A percentile compares a stretch with the other conserved stretches of the same genome.
Conservation (phyloP, 2,888 invertebrate species). For the Sphecodes monilicornis region DNA sequence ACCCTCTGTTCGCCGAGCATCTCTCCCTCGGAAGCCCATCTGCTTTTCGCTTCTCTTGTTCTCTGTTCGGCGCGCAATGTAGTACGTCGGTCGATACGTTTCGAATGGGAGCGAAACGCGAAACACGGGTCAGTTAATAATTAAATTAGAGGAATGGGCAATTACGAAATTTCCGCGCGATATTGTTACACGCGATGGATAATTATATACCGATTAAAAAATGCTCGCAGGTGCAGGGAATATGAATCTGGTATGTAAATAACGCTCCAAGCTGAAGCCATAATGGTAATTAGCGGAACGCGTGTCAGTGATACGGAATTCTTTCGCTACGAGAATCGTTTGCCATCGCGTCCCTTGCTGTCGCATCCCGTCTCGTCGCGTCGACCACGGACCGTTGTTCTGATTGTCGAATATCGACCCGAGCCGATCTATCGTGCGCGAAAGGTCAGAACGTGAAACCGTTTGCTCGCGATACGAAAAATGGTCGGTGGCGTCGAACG, state of each 20-base stretch:
- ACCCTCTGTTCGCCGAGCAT: not conserved
- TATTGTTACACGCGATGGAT: slow-evolving; percentile 45
- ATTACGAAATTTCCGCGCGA: slow-evolving; percentile 50
- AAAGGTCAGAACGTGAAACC: slow-evolving; percentile 1
- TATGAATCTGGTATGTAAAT: slow-evolving; percentile 15
- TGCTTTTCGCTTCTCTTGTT: not conserved
- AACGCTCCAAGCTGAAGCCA: not conserved
- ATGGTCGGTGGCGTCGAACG: not conserved
- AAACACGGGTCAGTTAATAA: slow-evolving; percentile 49
- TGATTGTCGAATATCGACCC: slow-evolving; percentile 20
- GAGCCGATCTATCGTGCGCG: slow-evolving; percentile 1
- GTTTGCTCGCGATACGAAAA: slow-evolving; percentile 15
- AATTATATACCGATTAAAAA: slow-evolving; percentile 51
- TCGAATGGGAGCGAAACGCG: slow-evolving; percentile 19
- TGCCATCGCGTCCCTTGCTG: not conserved
- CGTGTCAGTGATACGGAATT: slow-evolving; percentile 30
- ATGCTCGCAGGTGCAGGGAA: not conserved
- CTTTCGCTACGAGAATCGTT: slow-evolving; percentile 27
- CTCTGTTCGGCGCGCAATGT: not conserved
- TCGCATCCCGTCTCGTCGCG: not conserved
- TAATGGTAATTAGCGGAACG: slow-evolving; percentile 42
- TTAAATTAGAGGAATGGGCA: slow-evolving; percentile 55
- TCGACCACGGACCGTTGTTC: slow-evolving; percentile 19
- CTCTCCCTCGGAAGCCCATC: not conserved
- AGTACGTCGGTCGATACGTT: not conserved